Percentiles rank a stretch among this genome's conserved stretches.
These are phyloP conservation scores for Valencia hispanica DNA, from an alignment of 2,797 vertebrate species.

Conservation along the genomic window DNA sequence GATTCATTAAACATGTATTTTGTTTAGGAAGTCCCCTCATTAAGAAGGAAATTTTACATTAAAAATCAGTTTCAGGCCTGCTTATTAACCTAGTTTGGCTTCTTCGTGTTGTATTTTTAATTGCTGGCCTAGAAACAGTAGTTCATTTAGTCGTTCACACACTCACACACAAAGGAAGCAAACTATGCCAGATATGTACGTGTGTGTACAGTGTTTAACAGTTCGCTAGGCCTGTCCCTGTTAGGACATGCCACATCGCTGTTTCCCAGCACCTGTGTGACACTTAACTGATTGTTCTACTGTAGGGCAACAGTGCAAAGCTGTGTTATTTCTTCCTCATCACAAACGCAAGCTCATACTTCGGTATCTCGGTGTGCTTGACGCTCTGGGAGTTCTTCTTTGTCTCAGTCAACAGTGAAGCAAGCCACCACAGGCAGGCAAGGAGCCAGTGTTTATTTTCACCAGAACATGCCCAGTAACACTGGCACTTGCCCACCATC, in stretches of 20 bases:
- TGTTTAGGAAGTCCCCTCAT: not conserved
- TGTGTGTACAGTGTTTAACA: not conserved
- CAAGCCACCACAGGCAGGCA: slow-evolving; percentile 45
- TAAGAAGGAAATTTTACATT: not conserved
- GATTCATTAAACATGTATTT: not conserved
- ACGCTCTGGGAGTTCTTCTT: slow-evolving; percentile 17
- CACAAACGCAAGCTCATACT: not conserved
- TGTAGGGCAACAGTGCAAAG: not conserved
- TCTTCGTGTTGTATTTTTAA: slow-evolving; percentile 6
- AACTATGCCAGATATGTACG: not conserved
- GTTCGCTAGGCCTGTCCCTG: not conserved
- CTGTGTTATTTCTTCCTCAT: slow-evolving; percentile 1
- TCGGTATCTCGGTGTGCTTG: not conserved
- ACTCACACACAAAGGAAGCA: not conserved
- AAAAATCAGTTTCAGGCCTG: not conserved
- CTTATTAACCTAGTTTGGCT: not conserved
- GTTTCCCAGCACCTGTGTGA: slow-evolving; percentile 1
- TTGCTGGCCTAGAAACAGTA: slow-evolving; percentile 3
- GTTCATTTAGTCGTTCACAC: not conserved
- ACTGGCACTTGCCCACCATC: slow-evolving; percentile 69
- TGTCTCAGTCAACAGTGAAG: slow-evolving; percentile 32
- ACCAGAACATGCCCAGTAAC: slow-evolving; percentile 58
- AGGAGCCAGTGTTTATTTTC: slow-evolving; percentile 63
- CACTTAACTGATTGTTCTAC: not conserved
- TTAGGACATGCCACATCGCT: not conserved